A percentile compares a stretch with the other conserved stretches of the same genome.
phyloP scores from a whole-genome alignment of 2,113 vertebrate species.

The Anser cygnoides region DNA sequence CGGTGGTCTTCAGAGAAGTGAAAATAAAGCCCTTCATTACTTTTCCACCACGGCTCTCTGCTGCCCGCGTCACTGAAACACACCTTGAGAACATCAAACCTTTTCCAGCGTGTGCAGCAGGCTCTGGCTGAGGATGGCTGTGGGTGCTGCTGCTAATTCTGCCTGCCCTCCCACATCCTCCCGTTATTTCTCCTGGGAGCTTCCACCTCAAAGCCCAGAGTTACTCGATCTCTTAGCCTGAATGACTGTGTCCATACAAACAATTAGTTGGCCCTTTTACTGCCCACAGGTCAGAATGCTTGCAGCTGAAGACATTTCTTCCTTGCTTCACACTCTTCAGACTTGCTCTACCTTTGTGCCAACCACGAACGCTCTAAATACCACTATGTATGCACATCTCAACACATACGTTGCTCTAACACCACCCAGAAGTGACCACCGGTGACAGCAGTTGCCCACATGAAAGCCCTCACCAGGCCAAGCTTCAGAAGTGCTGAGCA shows the following conservation, averaged over 20 bases:
- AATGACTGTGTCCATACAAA: fast-evolving
- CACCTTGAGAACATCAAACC: neutral
- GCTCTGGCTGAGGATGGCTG: neutral
- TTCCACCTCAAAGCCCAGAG: neutral
- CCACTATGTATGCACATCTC: fast-evolving
- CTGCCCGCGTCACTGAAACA: neutral
- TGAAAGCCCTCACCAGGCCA: neutral
- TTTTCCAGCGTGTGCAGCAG: neutral
- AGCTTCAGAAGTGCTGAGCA: neutral
- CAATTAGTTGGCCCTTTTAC: neutral
- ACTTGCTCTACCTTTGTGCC: neutral
- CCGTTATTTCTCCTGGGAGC: fast-evolving
- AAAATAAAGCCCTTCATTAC: neutral
- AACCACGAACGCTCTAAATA: neutral
- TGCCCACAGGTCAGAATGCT: neutral
- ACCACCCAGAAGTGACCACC: neutral
- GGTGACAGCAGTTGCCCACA: neutral
- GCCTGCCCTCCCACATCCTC: neutral
- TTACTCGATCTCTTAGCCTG: neutral
- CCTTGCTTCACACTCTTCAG: neutral
- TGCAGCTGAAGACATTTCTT: neutral
- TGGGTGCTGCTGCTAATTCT: neutral
- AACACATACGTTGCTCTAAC: fast-evolving
- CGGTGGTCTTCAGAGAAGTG: neutral
- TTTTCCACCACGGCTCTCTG: neutral